Conservation (phyloP, 1,140 invertebrate genomes). For the Euglossa dilemma region DNA sequence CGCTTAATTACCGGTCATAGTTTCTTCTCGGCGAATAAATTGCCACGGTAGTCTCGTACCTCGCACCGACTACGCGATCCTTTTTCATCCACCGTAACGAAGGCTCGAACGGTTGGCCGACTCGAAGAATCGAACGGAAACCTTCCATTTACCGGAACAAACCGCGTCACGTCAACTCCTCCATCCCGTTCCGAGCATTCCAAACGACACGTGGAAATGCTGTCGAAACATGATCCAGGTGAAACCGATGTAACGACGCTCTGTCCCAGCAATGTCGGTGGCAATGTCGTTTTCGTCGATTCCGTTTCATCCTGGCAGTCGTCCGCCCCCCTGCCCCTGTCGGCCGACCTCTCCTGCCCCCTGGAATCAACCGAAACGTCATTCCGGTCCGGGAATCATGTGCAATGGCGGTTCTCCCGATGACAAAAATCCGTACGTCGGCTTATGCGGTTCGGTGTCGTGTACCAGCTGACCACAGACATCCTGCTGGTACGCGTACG, state of each 20-base stretch:
- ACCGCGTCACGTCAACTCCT: not conserved
- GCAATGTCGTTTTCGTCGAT: constrained; percentile 25
- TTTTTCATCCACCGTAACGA: too few species aligned
- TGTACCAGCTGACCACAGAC: constrained; percentile 53
- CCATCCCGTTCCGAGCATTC: not conserved
- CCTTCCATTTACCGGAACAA: not conserved
- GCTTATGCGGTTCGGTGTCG: constrained; percentile 46
- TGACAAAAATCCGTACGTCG: constrained; percentile 59
- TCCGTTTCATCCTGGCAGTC: not conserved
- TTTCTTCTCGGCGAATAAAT: too few species aligned
- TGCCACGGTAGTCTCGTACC: too few species aligned
- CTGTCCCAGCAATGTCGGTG: not conserved
- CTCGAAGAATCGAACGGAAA: not conserved
- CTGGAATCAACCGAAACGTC: constrained; percentile 48
- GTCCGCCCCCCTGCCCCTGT: not conserved
- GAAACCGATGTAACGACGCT: constrained; percentile 4
- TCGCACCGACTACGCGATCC: too few species aligned
- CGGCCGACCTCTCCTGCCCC: not conserved
- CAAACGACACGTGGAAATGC: not conserved
- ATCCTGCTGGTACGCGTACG: constrained; percentile 42
- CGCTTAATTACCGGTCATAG: not conserved
- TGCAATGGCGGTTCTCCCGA: constrained; percentile 42
- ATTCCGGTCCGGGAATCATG: constrained; percentile 58
- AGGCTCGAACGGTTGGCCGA: not conserved
- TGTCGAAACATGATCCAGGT: constrained; percentile 19